Evolutionary conservation across 2,113 vertebrate species (phyloP), one percentile per base, ranked within the genome.

Genomic region (Dicaeum eximium): DNA sequence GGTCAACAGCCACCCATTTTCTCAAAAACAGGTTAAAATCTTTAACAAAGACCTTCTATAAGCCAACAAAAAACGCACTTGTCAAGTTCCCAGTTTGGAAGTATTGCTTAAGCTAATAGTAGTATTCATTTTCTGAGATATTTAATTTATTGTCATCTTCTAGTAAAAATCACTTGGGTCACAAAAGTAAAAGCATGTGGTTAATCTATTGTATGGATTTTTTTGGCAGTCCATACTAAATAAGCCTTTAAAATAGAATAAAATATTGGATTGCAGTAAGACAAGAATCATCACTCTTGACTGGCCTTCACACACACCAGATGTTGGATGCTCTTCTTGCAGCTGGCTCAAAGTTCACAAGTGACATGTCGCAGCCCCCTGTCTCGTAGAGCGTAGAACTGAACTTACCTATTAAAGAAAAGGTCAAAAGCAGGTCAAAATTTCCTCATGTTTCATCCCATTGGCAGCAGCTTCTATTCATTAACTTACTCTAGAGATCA

Each of bases 281-380:
- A 93, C 95, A 96, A 89, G 73, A 95, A 60, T 82, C 47, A 96
- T 25, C 58, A 82, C 42, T 92, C 77, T 95, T 95, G 92, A 96
- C 45, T 95, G 53, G 74, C 92, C 92, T 96, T 97, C 85, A 95
- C 95, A 98, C 99, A 98, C 96, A 99, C 99, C 99, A 99, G 97
- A 99, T 97, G 95, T 99, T 99, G 95, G 99, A 99, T 89, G 99
- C 98, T 98, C 99, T 98, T 98, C 99, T 98, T 97, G 99, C 99
- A 97, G 99, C 99, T 83, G 99, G 98, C 97, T 99, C 99, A 97
- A 99, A 99, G 96, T 99, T 99, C 97, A 99, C 99, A 97, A 99
- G 98, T 22, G 99, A 99, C 98, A 99, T 98, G 97, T 99, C 99
- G 96, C 99, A 99, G 95, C 99, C 99, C 86, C 98, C 99, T 50